Conservation (phyloP, 2,888 invertebrate species). For the Lutraria lutraria region DNA sequence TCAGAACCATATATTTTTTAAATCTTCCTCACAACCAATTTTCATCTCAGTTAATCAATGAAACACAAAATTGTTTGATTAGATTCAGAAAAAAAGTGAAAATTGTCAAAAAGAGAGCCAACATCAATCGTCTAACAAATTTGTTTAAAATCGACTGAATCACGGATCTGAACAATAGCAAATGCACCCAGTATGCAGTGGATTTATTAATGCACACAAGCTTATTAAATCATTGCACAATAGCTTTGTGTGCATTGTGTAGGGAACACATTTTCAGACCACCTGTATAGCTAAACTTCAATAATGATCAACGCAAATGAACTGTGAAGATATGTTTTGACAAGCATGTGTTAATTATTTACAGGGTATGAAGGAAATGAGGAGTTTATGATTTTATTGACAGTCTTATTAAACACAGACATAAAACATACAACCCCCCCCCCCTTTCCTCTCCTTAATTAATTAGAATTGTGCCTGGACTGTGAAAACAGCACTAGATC, state of each 20-base stretch:
- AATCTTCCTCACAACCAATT: no score
- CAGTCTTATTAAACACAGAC: not conserved
- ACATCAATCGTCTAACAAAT: no score
- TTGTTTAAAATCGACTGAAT: not conserved
- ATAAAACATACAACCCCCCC: not conserved
- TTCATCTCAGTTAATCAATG: no score
- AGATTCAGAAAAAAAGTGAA: no score
- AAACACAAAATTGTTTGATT: no score
- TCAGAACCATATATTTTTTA: no score
- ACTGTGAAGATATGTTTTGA: not conserved
- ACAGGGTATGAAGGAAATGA: slow-evolving; percentile 1
- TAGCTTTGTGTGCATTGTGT: not conserved
- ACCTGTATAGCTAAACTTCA: not conserved
- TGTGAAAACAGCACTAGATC: not conserved
- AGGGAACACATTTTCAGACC: not conserved
- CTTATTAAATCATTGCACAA: not conserved
- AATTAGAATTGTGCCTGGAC: not conserved
- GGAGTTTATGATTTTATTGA: slow-evolving; percentile 25
- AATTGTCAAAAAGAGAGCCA: no score
- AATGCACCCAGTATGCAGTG: not conserved
- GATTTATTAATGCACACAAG: not conserved
- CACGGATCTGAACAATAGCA: not conserved
- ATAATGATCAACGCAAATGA: not conserved
- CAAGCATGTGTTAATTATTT: slow-evolving; percentile 2
- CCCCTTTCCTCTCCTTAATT: not conserved